Evolutionary conservation across 2,797 vertebrate genomes (phyloP).

Genomic region (Poeciliopsis presidionis): DNA sequence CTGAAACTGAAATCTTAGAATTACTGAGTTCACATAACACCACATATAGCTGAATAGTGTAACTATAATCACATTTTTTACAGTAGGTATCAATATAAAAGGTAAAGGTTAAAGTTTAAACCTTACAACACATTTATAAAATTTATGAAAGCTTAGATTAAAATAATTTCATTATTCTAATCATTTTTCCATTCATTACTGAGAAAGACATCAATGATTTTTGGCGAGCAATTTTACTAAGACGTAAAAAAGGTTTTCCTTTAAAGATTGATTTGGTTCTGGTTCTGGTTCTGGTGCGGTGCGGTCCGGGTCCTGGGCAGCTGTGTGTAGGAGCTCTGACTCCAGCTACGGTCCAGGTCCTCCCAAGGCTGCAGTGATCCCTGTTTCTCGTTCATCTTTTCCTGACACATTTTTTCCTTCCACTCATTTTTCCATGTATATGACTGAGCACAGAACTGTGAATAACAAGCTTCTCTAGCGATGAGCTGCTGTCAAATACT

Average conservation of each 20-base stretch:
- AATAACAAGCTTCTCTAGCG: background rate
- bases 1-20: background rate
- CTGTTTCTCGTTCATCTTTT: background rate
- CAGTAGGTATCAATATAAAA: background rate
- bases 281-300: too few species aligned
- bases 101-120: background rate
- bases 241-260: too few species aligned
- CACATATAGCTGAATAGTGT: background rate
- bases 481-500: background rate
- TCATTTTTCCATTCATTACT: background rate
- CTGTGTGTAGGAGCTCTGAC: background rate
- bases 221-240: too few species aligned
- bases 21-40: background rate
- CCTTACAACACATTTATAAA: background rate
- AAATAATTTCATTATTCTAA: background rate
- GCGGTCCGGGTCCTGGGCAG: background rate
- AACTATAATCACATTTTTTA: background rate
- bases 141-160: background rate
- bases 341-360: background rate
- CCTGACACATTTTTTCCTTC: background rate
- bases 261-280: too few species aligned
- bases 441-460: background rate
- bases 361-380: background rate
- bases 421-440: background rate
- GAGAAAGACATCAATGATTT: too few species aligned